Base-by-base conservation (phyloP, 2,888 invertebrate species). In the Hipparchia semele region DNA sequence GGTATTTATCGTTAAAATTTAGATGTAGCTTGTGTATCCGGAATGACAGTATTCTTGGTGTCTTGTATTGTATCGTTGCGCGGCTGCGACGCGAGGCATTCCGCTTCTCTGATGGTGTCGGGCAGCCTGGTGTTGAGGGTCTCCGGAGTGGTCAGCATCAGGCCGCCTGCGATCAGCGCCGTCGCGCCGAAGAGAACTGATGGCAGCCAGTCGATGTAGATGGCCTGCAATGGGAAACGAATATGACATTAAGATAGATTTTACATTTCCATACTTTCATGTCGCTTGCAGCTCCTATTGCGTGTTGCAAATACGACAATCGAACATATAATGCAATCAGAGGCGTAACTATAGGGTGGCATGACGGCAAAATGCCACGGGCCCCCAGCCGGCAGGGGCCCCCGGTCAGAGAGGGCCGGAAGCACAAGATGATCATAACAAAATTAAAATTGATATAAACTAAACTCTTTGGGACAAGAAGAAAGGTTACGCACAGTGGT, bases 61-160 rank as follows among this genome's bases (percentile, higher is more conserved):
- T 23, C 45, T 49, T 13, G 53, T 33, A 23, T 51, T 13, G 58
- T 23, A 8, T 4, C 64, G 9, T 6, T 61, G 7, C 45, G 53
- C 0, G 69, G 58, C 53, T 73, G 75, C 0, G 66, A 39, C 0
- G 75, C 70, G 75, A 95, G 88, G 46, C 86, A 85, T 80, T 95
- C 94, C 0, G 96, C 95, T 79, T 96, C 95, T 59, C 89, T 85
- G 75, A 96, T 94, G 73, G 95, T 95, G 81, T 95, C 95, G 1
- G 96, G 96, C 64, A 96, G 84, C 9, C 94, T 89, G 54, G 93
- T 89, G 85, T 95, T 90, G 53, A 95, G 92, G 3, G 96, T 96
- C 90, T 96, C 96, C 0, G 96, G 96, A 64, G 96, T 95, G 65
- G 92, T 89, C 79, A 95, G 85, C 83, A 95, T 94, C 69, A 96